Conservation (phyloP, 2,113 vertebrate genomes). For the Zingel zingel region DNA sequence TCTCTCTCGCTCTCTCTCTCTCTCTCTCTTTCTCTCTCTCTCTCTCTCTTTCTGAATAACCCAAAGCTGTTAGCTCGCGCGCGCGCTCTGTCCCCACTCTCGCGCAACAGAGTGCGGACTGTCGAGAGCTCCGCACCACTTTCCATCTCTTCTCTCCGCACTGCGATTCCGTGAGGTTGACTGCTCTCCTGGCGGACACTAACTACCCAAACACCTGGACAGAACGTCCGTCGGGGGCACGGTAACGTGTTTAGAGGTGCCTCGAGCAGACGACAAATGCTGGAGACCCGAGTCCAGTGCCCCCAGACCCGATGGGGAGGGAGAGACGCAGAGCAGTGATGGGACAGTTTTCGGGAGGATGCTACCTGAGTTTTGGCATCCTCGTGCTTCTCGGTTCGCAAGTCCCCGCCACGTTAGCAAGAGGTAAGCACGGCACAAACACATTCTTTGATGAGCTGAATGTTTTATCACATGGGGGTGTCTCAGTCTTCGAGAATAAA, state of each 20-base stretch:
- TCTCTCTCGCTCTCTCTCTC: slow-evolving; percentile 22
- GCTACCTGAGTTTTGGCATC: slow-evolving; percentile 72
- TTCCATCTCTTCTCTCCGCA: slow-evolving; percentile 42
- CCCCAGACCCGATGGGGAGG: slow-evolving; percentile 71
- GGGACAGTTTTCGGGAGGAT: slow-evolving; percentile 79
- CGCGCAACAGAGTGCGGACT: slow-evolving; percentile 49
- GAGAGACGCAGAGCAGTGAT: slow-evolving; percentile 69
- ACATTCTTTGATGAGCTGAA: neutral
- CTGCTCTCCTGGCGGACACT: slow-evolving; percentile 39
- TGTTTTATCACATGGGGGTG: neutral
- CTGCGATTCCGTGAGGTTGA: slow-evolving; percentile 58
- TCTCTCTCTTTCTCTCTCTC: slow-evolving; percentile 5
- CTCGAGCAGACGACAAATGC: slow-evolving; percentile 60
- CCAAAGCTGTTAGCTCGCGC: slow-evolving; percentile 39
- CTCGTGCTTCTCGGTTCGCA: slow-evolving; percentile 67
- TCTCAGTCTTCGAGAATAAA: neutral
- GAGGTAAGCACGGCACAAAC: slow-evolving; percentile 72
- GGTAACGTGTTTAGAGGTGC: slow-evolving; percentile 43
- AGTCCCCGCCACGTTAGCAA: slow-evolving; percentile 52
- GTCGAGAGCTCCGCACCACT: slow-evolving; percentile 44
- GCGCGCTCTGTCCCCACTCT: slow-evolving; percentile 38
- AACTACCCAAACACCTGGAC: slow-evolving; percentile 30
- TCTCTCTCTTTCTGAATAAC: slow-evolving; percentile 17
- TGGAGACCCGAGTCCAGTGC: slow-evolving; percentile 58
- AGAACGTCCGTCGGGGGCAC: slow-evolving; percentile 18